A percentile compares a stretch with the other conserved stretches of the same genome.
Evolutionary conservation across 2,888 invertebrate species (phyloP).

Genomic region (Gibbula magus): DNA sequence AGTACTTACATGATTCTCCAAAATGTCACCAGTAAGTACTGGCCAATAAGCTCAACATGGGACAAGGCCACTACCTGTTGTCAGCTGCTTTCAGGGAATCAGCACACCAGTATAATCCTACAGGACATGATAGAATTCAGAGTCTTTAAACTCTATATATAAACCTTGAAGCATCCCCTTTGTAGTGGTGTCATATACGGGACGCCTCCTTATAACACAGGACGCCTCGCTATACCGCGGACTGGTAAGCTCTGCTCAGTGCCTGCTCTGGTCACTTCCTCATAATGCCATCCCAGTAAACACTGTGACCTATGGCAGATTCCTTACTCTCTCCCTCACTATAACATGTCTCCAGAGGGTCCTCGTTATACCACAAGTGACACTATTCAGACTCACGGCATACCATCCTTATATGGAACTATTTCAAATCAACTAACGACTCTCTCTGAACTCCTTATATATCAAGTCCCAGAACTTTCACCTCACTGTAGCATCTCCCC

Average conservation of each 20-base stretch:
- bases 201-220: not conserved
- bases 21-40: constrained; percentile 8
- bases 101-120: not conserved
- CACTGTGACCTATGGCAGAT: not conserved
- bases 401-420: too few relatives aligned
- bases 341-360: not conserved
- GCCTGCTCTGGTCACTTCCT: not conserved
- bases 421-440: too few relatives aligned
- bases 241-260: not conserved
- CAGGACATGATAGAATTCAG: constrained; percentile 22
- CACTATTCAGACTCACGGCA: too few relatives aligned
- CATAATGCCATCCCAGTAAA: not conserved
- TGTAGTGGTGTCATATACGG: constrained; percentile 11
- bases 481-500: not conserved
- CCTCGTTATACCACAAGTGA: too few relatives aligned
- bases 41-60: not conserved
- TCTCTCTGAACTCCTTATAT: too few relatives aligned
- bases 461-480: too few relatives aligned
- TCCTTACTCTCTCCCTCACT: not conserved
- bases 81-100: not conserved
- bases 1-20: constrained; percentile 9
- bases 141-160: constrained; percentile 24
- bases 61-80: not conserved
- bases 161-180: constrained; percentile 20
- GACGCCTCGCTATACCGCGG: not conserved